Evolutionary conservation across 1,140 invertebrate species (phyloP).

Genomic region (Pseudomyrmex concolor): DNA sequence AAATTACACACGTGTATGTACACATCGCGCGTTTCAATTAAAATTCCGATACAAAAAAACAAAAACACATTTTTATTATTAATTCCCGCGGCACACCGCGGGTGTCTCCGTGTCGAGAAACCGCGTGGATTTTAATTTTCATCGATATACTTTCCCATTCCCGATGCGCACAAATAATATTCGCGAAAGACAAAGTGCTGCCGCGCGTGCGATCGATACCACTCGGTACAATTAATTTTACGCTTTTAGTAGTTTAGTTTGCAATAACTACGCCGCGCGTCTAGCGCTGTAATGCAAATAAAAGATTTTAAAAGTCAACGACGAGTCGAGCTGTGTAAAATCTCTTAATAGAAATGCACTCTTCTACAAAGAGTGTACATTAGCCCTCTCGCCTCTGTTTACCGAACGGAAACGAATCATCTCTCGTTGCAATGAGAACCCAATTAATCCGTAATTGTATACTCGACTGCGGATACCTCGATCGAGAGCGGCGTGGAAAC

Average conservation of each 20-base stretch:
- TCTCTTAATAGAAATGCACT: conserved; percentile 48
- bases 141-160: too few species aligned
- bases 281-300: not conserved
- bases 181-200: not conserved
- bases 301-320: conserved; percentile 14
- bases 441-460: conserved; percentile 35
- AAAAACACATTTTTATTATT: too few species aligned
- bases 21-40: not conserved
- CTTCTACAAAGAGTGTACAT: not conserved
- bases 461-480: not conserved
- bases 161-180: too few species aligned
- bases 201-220: not conserved
- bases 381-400: not conserved
- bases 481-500: conserved; percentile 24
- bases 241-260: not conserved
- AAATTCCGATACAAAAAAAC: not conserved
- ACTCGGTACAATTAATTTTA: conserved; percentile 6
- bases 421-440: conserved; percentile 33
- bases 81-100: not conserved
- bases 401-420: conserved; percentile 27
- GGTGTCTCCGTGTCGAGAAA: too few species aligned
- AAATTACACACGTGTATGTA: too few species aligned
- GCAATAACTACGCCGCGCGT: not conserved
- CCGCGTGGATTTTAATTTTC: too few species aligned
- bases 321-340: conserved; percentile 1